Base-by-base conservation (phyloP, 2,113 vertebrate species). In the Hippocampus guttulatus region DNA sequence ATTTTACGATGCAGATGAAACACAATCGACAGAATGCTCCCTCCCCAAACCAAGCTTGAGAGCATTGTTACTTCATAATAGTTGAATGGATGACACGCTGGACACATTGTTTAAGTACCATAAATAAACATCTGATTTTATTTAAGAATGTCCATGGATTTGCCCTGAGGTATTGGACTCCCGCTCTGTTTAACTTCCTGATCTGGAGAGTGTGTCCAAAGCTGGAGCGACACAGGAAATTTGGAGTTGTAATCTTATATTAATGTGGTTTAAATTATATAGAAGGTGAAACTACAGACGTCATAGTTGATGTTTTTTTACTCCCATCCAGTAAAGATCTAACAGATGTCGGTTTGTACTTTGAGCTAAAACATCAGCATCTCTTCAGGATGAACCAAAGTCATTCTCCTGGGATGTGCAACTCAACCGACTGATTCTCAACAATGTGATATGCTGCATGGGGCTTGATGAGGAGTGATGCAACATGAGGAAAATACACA, bases 261-360 rank as follows among this genome's bases (percentile, higher is more conserved):
- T 65, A 65, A 47, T 65, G 63, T 23, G 38, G 38, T 41, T 64
- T 14, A 11, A 64, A 64, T 64, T 41, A 21, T 27, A 64, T 45
- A 33, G 12, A 60, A 16, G 25, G 25, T 7, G 15, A 60, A 60
- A 33, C 25, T 1, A 14, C 30, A 40, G 30, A 63, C 15, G 7
- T 63, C 30, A 40, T 62, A 33, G 27, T 20, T 10, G 7, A 33
- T 62, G 16, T 18, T 38, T 7, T 33, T 30, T 62, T 40, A 1
- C 8, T 12, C 30, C 20, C 21, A 41, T 38, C 38, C 18, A 6
- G 20, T 63, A 40, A 30, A 6, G 15, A 60, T 60, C 14, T n/a
- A 16, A 27, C 27, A 60, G 25, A 60, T 30, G 57, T 60, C 30
- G 25, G 6, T 38, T 38, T 38, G 33, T 38, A 38, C 33, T 38